These are phyloP conservation scores for Glomeris maerens DNA, from an alignment of 1,140 invertebrate species.

Conservation along the genomic window DNA sequence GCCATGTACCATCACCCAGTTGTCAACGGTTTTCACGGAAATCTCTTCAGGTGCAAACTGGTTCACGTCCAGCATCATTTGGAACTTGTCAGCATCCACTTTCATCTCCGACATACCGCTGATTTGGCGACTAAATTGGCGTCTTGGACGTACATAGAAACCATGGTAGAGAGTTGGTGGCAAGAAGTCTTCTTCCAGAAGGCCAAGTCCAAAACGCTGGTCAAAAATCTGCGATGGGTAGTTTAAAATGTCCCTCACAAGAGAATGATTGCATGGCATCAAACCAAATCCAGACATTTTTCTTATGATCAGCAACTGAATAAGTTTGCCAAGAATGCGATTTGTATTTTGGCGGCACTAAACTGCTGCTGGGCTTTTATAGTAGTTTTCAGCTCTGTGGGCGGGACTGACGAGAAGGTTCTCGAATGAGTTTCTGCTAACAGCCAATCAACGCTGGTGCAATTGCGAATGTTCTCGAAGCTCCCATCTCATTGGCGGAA, in stretches of 20 bases:
- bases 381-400: no score
- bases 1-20: conserved; percentile 45
- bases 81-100: conserved; percentile 25
- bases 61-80: conserved; percentile 62
- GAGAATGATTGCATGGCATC: background rate
- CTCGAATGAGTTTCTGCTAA: no score
- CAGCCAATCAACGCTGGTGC: no score
- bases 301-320: no score
- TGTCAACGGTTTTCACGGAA: conserved; percentile 59
- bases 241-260: background rate
- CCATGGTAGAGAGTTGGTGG: background rate
- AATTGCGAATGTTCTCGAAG: no score
- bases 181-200: conserved; percentile 51
- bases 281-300: background rate
- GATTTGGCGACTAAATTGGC: background rate
- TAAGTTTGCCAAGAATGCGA: no score
- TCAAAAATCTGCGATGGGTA: conserved; percentile 51
- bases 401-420: no score
- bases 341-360: no score
- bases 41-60: conserved; percentile 74
- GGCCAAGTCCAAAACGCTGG: conserved; percentile 59
- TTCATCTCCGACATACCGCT: background rate
- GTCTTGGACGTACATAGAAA: background rate
- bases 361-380: no score
- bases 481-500: no score